phyloP scores from a whole-genome alignment of 1,140 invertebrate species.

The Propsilocerus akamusi region DNA sequence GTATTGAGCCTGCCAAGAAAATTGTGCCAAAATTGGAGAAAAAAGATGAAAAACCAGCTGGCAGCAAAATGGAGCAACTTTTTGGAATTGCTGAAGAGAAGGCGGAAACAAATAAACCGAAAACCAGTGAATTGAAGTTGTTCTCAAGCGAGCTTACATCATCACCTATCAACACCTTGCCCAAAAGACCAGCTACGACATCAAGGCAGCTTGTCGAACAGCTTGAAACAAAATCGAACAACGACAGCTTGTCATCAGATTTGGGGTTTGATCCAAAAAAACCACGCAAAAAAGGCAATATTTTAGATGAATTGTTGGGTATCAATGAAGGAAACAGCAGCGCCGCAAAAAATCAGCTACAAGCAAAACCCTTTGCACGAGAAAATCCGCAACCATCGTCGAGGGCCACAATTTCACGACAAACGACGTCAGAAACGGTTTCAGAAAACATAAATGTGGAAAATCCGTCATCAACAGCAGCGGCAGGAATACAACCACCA shows the following conservation, averaged over 20 bases:
- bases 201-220: conserved; percentile 6
- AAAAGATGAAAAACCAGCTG: conserved; percentile 7
- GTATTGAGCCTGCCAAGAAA: conserved; percentile 15
- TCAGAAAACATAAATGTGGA: conserved; percentile 19
- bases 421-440: conserved; percentile 17
- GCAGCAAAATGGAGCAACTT: conserved; percentile 18
- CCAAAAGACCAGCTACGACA: not conserved
- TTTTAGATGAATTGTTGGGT: conserved; percentile 10
- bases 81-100: conserved; percentile 16
- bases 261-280: conserved; percentile 22
- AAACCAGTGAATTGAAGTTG: not conserved
- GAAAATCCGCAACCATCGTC: conserved; percentile 11
- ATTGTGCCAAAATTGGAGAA: conserved; percentile 5
- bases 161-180: conserved; percentile 1
- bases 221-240: conserved; percentile 10
- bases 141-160: not conserved
- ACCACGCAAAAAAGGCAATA: conserved; percentile 14
- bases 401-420: conserved; percentile 7
- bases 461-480: conserved; percentile 8
- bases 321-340: conserved; percentile 4
- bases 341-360: not conserved
- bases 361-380: conserved; percentile 7
- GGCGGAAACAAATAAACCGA: conserved; percentile 10
- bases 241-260: conserved; percentile 16
- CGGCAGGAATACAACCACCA: conserved; percentile 11